Conservation (phyloP, 2,113 vertebrate species). For the Syrrhaptes paradoxus region DNA sequence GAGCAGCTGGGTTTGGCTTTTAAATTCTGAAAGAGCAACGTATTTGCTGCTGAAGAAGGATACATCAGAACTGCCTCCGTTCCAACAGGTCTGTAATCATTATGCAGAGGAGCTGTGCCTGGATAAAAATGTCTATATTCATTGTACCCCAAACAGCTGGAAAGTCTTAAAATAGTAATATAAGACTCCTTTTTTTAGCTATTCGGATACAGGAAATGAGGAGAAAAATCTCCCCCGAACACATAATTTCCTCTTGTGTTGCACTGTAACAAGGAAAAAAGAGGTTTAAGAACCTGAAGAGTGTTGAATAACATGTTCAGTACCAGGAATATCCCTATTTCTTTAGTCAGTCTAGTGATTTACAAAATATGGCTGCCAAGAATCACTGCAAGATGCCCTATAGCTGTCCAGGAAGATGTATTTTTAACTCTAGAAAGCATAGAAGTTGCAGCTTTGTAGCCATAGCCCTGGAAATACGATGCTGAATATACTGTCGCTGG, state of each 20-base stretch:
- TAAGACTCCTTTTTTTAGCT: background rate
- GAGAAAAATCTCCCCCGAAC: background rate
- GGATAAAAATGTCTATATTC: conserved; percentile 3
- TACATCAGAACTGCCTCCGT: background rate
- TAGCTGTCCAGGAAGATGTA: background rate
- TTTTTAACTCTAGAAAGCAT: background rate
- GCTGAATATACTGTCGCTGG: background rate
- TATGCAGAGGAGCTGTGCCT: background rate
- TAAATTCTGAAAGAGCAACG: background rate
- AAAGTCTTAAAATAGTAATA: conserved; percentile 16
- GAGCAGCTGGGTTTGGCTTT: background rate
- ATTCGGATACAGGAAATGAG: background rate
- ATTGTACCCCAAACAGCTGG: background rate
- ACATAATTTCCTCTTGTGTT: background rate
- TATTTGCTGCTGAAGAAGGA: background rate
- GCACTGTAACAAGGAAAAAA: background rate
- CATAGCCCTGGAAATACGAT: background rate
- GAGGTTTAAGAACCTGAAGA: background rate
- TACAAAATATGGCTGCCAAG: background rate
- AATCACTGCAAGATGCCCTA: background rate
- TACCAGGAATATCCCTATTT: background rate
- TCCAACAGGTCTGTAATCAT: background rate
- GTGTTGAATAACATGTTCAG: background rate
- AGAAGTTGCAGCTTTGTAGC: background rate
- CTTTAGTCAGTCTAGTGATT: background rate